Evolutionary conservation across 2,888 invertebrate genomes (phyloP).

Genomic region (Lacanobia oleracea): DNA sequence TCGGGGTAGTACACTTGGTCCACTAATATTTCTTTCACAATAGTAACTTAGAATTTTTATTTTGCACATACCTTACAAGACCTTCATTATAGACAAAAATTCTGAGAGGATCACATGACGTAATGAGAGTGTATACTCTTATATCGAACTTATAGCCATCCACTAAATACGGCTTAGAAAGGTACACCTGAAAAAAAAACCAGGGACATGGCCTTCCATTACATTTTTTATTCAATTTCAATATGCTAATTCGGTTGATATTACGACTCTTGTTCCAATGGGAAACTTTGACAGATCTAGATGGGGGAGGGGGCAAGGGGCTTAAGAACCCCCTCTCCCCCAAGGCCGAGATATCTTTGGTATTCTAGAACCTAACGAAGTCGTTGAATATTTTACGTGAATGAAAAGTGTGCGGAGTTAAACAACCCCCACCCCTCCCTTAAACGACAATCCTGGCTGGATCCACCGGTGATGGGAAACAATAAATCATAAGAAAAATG

Average conservation of each 20-base stretch:
- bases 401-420: too few species aligned
- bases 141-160: constrained; percentile 98
- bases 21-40: neutral
- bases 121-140: constrained; percentile 96
- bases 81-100: constrained; percentile 98
- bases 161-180: constrained; percentile 94
- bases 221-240: neutral
- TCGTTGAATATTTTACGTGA: too few species aligned
- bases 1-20: constrained; percentile 6
- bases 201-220: neutral
- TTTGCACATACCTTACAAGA: constrained; percentile 91
- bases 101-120: constrained; percentile 97
- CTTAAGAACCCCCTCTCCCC: too few species aligned
- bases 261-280: neutral
- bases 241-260: neutral
- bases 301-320: too few species aligned
- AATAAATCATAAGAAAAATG: neutral
- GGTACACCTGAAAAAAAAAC: constrained; percentile 80
- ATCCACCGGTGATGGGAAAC: too few species aligned
- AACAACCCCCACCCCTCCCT: too few species aligned
- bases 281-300: too few species aligned
- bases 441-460: too few species aligned
- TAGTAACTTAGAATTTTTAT: neutral
- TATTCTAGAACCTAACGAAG: too few species aligned
- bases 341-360: too few species aligned